These are phyloP conservation scores for Aurelia aurita DNA, from an alignment of 30 jellyfish, hydroid and myxozoan genomes.

Conservation along the genomic window DNA sequence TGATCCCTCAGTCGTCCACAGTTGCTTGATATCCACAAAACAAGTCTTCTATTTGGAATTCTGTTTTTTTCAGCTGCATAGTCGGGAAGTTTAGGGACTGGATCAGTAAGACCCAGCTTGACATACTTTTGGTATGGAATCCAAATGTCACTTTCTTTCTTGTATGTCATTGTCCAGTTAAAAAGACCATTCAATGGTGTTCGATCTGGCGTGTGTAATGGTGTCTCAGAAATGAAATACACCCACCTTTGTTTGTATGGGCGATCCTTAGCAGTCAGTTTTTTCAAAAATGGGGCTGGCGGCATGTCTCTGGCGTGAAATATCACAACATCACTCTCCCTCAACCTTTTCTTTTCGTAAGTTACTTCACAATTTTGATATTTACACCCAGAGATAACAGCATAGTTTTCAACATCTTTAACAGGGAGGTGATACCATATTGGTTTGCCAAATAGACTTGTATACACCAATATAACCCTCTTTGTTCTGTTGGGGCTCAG, in stretches of 20 bases:
- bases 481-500: too few relatives aligned
- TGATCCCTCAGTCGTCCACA: constrained; percentile 61
- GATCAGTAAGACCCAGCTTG: neutral
- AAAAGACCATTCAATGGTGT: constrained; percentile 78
- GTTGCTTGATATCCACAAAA: constrained; percentile 54
- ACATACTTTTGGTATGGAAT: constrained; percentile 45
- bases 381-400: constrained; percentile 40
- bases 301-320: constrained; percentile 96
- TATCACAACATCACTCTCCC: constrained; percentile 88
- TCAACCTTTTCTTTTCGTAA: constrained; percentile 55
- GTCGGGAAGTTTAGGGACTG: neutral
- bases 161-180: constrained; percentile 83
- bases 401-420: constrained; percentile 40
- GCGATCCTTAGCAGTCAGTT: neutral
- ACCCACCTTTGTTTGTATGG: constrained; percentile 90
- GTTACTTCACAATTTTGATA: constrained; percentile 81
- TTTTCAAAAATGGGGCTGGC: constrained; percentile 26
- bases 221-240: constrained; percentile 91
- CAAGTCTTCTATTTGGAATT: constrained; percentile 34
- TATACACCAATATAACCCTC: constrained; percentile 68
- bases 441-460: constrained; percentile 59
- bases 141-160: constrained; percentile 70
- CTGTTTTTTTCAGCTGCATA: constrained; percentile 62
- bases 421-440: constrained; percentile 86
- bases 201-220: constrained; percentile 72